Base-by-base conservation (phyloP, 2,113 vertebrate genomes). In the Hemibagrus wyckioides region DNA sequence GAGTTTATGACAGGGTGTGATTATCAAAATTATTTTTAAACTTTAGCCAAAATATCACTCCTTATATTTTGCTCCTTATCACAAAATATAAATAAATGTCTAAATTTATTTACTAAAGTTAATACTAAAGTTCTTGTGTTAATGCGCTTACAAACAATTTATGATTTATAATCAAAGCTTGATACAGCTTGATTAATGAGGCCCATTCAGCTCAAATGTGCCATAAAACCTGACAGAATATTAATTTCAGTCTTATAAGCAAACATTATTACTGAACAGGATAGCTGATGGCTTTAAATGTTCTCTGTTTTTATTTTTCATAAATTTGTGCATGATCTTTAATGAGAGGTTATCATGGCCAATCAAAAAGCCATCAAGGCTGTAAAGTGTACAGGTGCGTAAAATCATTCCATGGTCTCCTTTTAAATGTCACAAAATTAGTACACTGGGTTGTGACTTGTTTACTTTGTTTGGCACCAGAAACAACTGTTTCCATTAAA, bases 391-490 rank as follows among this genome's bases (percentile, higher is more conserved):
- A 23, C 50, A 23, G 30, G 52, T 56, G 50, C 10, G 1, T 56
- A 11, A 33, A 33, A 36, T 21, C 15, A 33, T 39, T 80, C 30
- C 6, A 30, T 56, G 76, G 14, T 30, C 28, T 21, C 4, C 17
- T 80, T 54, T 80, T 13, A 80, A 33, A 80, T 69, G 63, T 30
- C 41, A 30, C 25, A 80, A 86, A 80, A 7, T 67, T 36, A 50
- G 6, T 41, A 77, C 41, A 36, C 30, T 54, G 44, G 41, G 59
- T 39, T 52, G 30, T 54, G 30, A 67, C 57, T 52, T 87, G 80
- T 80, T 82, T 86, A 63, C 54, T 39, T 85, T 59, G 56, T 85
- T 65, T 73, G 85, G 81, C 59, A 65, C 56, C n/a, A 83, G 41
- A 61, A 39, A 71, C 63, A 56, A 59, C 19, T 69, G 50, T 56